Percentiles rank a stretch among this genome's conserved stretches.
phyloP scores from a whole-genome alignment of 92 coral and sea anemone species.

The Paramuricea clavata region DNA sequence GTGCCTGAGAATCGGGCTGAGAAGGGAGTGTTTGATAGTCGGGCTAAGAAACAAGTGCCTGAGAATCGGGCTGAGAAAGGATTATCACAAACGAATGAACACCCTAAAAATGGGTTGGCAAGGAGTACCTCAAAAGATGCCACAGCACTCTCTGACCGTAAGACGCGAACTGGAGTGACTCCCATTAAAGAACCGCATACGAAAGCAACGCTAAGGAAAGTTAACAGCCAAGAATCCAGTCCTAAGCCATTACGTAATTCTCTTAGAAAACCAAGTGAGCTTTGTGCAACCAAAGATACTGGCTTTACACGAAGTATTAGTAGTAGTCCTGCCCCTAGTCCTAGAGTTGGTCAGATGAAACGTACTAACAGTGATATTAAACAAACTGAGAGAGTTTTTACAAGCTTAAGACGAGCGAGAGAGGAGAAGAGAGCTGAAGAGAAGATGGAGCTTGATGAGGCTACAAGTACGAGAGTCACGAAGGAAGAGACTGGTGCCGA shows the following conservation, averaged over 20 bases:
- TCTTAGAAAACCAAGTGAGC: conserved; percentile 34
- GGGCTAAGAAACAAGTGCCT: neutral
- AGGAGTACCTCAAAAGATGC: conserved; percentile 4
- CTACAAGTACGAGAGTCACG: conserved; percentile 50
- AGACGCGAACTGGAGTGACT: neutral
- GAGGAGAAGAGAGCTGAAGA: neutral
- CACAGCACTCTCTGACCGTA: neutral
- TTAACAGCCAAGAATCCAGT: conserved; percentile 21
- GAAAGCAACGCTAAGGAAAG: conserved; percentile 1
- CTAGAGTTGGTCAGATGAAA: neutral
- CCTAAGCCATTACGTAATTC: conserved; percentile 15
- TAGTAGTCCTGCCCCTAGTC: neutral
- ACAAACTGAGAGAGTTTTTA: conserved; percentile 7
- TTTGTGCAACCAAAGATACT: neutral
- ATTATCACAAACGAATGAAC: neutral
- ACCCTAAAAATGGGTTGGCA: conserved; percentile 7
- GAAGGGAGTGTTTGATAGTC: neutral
- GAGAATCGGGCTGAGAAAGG: neutral
- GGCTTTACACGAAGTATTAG: conserved; percentile 29
- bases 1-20: conserved; percentile 2
- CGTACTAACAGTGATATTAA: conserved; percentile 31
- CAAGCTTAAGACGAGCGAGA: conserved; percentile 12
- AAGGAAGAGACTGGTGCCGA: conserved; percentile 69
- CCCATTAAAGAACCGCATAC: conserved; percentile 7
- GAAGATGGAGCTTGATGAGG: neutral